Percentiles rank a stretch among this genome's conserved stretches.
These are phyloP conservation scores for Globia sparganii DNA, from an alignment of 2,888 invertebrate species.

Conservation along the genomic window DNA sequence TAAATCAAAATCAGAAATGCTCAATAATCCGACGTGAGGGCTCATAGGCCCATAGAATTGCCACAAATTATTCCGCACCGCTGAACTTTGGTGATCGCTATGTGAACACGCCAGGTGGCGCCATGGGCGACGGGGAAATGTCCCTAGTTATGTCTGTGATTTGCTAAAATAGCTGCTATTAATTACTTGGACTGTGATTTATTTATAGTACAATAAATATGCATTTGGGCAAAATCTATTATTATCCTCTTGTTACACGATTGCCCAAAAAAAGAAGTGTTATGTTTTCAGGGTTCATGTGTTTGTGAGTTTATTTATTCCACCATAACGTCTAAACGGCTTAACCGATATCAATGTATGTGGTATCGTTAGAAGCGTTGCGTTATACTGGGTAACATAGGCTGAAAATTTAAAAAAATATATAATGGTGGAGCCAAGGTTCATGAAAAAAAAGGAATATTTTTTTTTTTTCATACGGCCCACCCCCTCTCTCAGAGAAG, in stretches of 20 bases:
- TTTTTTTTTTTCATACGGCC: too few relatives aligned
- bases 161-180: conserved; percentile 40
- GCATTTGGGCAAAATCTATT: not conserved
- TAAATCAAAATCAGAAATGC: conserved; percentile 14
- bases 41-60: conserved; percentile 28
- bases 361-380: too few relatives aligned
- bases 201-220: conserved; percentile 14
- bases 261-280: too few relatives aligned
- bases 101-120: conserved; percentile 56
- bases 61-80: conserved; percentile 51
- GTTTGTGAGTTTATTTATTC: too few relatives aligned
- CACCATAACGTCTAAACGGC: too few relatives aligned
- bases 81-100: conserved; percentile 39
- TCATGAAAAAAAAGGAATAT: too few relatives aligned
- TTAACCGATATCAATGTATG: too few relatives aligned
- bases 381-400: too few relatives aligned
- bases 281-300: too few relatives aligned
- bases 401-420: too few relatives aligned
- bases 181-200: conserved; percentile 12
- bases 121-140: conserved; percentile 4
- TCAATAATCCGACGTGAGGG: conserved; percentile 7
- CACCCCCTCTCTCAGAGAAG: not conserved
- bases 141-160: conserved; percentile 29
- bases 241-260: not conserved
- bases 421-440: too few relatives aligned